Conservation (phyloP, 53 echinoderm and acorn worm genomes). For the Zoroaster sp. region DNA sequence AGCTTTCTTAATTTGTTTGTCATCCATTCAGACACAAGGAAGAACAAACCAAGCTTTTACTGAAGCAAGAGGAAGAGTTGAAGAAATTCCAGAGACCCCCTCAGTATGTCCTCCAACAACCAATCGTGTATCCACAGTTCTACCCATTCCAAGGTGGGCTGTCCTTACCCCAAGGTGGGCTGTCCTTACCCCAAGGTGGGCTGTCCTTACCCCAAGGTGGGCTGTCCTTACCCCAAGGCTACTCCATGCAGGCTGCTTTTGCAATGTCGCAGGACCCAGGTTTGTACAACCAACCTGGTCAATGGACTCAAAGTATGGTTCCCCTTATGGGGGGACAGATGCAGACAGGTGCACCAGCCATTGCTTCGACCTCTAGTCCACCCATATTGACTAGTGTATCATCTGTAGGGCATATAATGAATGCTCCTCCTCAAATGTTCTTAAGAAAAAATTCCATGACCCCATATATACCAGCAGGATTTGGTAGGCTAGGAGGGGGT, state of each 20-base stretch:
- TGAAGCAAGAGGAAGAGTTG: conserved; percentile 63
- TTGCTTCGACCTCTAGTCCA: not conserved
- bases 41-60: conserved; percentile 48
- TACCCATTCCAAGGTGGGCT: conserved; percentile 50
- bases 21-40: conserved; percentile 58
- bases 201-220: conserved; percentile 45
- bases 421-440: not conserved
- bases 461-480: conserved; percentile 3
- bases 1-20: not conserved
- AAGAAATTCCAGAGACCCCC: conserved; percentile 38
- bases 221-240: not conserved
- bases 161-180: not conserved
- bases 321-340: conserved; percentile 22
- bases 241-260: conserved; percentile 17
- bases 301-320: conserved; percentile 26
- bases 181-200: too few species aligned
- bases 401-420: conserved; percentile 16
- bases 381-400: conserved; percentile 6
- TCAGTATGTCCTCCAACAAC: not conserved
- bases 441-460: conserved; percentile 15
- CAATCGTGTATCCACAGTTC: conserved; percentile 31
- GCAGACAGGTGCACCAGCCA: not conserved
- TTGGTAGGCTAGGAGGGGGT: not conserved
- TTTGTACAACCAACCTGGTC: conserved; percentile 3
- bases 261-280: conserved; percentile 33